Percentiles rank a stretch among this genome's conserved stretches.
Conservation (phyloP, 2,888 invertebrate species). For the Watsonalla cultraria region DNA sequence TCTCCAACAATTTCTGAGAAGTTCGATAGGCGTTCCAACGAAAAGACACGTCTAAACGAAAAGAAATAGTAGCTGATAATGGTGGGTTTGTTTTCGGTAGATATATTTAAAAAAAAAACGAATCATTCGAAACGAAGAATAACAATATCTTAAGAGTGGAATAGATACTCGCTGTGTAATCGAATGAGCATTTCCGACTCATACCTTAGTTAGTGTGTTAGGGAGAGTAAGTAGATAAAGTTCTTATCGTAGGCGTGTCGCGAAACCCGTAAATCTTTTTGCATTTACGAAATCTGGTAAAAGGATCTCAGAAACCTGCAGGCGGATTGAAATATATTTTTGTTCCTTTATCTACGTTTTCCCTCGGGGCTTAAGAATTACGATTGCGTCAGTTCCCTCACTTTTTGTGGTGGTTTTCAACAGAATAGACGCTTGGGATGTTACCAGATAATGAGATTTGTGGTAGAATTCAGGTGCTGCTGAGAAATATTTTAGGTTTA, state of each 20-base stretch:
- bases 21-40: no score
- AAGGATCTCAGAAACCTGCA: background rate
- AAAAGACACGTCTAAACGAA: no score
- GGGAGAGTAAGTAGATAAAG: background rate
- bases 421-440: conserved; percentile 6
- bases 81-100: no score
- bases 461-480: conserved; percentile 5
- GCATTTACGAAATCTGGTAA: background rate
- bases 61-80: no score
- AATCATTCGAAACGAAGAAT: no score
- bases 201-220: background rate
- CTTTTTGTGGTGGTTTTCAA: conserved; percentile 6
- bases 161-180: no score
- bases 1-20: no score
- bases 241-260: background rate
- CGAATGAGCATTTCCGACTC: no score
- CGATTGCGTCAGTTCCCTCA: conserved; percentile 3
- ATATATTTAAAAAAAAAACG: no score
- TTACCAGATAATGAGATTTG: conserved; percentile 12
- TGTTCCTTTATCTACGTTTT: conserved; percentile 1
- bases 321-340: conserved; percentile 3
- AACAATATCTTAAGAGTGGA: no score
- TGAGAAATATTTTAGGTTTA: no score
- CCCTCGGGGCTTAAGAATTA: background rate
- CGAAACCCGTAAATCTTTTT: background rate